Conservation (phyloP, 37 sponge, comb jelly and placozoan genomes). For the Cliona cf. orientalis region DNA sequence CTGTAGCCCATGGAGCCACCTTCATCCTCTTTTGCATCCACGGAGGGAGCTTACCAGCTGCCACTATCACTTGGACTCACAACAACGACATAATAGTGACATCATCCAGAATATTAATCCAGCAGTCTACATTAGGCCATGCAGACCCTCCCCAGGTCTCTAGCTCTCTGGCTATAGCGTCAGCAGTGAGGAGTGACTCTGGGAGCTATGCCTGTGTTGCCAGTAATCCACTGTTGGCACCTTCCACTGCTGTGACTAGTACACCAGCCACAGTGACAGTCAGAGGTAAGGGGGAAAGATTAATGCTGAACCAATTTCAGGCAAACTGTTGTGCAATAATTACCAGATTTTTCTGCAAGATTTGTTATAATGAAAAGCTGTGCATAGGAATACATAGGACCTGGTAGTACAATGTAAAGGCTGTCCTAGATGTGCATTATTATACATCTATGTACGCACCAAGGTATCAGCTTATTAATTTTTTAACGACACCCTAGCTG, state of each 20-base stretch:
- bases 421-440: too few relatives aligned
- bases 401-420: too few relatives aligned
- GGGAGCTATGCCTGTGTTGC: constrained; percentile 55
- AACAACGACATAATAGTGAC: constrained; percentile 13
- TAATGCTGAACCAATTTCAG: neutral
- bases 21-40: constrained; percentile 65
- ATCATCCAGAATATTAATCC: constrained; percentile 15
- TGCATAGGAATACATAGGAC: too few relatives aligned
- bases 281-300: constrained; percentile 32
- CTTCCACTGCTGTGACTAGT: constrained; percentile 28
- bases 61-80: constrained; percentile 46
- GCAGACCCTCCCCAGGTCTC: constrained; percentile 38
- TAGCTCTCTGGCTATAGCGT: constrained; percentile 47
- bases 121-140: constrained; percentile 9
- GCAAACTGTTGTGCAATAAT: too few relatives aligned
- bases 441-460: too few relatives aligned
- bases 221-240: constrained; percentile 43
- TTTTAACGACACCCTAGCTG: too few relatives aligned
- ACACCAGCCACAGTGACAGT: constrained; percentile 39
- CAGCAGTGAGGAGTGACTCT: constrained; percentile 10
- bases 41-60: constrained; percentile 66
- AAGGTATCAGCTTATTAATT: too few relatives aligned
- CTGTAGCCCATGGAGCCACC: constrained; percentile 25
- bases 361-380: too few relatives aligned
- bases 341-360: too few relatives aligned